Base-by-base conservation (phyloP, 2,113 vertebrate genomes). In the Aspiorhynchus laticeps region DNA sequence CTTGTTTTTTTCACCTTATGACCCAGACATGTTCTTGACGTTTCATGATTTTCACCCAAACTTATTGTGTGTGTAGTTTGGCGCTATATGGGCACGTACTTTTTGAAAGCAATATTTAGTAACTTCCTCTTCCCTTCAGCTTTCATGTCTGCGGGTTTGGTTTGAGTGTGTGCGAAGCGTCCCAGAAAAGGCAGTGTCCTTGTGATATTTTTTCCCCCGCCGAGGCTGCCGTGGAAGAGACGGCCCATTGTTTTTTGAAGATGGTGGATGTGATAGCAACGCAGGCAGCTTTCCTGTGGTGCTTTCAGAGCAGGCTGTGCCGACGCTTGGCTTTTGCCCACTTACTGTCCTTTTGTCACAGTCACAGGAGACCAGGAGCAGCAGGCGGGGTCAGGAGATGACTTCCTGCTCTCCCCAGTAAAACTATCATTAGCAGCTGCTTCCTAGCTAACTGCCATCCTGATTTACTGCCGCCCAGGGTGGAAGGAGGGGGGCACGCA, bases 301-400 rank as follows among this genome's bases (percentile, higher is more conserved):
- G 61, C 88, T 93, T 92, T 56, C 24, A 26, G 21, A 86, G 91
- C 92, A 73, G 91, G 91, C 91, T 90, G 89, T 90, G 90, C 87
- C n/a, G 3, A 19, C 2, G 83, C 88, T 92, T 93, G 93, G 92
- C 92, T 87, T 78, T 92, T 93, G 91, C 88, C 92, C 93, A 2
- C 0, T 90, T 93, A 95, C 94, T 93, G 95, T 95, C 94, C 94
- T 93, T 96, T 94, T 95, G 95, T 96, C 94, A 92, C 67, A 14
- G 93, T 94, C 94, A 79, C 3, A 82, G 93, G 93, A 95, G 94
- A 95, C 93, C 95, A 19, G 96, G 94, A 97, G 95, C 96, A 96
- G 96, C 96, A 96, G 96, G 95, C 93, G 88, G 94, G 97, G 97
- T 98, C 96, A 96, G 94, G 95, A 96, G 97, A 97, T 97, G 96